These are phyloP conservation scores for Nettapus auritus DNA, from an alignment of 2,113 vertebrate species.

Conservation along the genomic window DNA sequence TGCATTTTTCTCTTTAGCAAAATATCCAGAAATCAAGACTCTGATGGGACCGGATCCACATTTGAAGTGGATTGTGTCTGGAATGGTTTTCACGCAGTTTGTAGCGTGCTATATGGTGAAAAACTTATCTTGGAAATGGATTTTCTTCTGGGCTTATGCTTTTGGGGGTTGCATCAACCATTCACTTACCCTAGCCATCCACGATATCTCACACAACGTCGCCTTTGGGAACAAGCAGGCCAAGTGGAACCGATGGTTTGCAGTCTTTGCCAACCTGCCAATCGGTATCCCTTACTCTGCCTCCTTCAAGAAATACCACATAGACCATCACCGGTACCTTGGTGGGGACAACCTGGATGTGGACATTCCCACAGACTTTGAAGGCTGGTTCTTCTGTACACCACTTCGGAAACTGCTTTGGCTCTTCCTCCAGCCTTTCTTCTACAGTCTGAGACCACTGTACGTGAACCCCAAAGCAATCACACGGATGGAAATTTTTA, in stretches of 20 bases:
- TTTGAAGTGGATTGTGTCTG: slow-evolving; percentile 93
- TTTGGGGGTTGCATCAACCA: slow-evolving; percentile 97
- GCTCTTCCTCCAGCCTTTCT: slow-evolving; percentile 90
- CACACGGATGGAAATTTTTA: slow-evolving; percentile 87
- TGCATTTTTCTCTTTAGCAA: slow-evolving; percentile 79
- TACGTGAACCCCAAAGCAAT: slow-evolving; percentile 91
- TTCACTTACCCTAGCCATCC: slow-evolving; percentile 93
- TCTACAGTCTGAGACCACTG: slow-evolving; percentile 90
- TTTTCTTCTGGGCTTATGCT: slow-evolving; percentile 93
- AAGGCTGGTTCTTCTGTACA: slow-evolving; percentile 96
- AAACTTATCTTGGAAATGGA: slow-evolving; percentile 92
- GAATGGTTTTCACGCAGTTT: slow-evolving; percentile 89
- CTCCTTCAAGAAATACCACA: slow-evolving; percentile 98
- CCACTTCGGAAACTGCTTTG: slow-evolving; percentile 90
- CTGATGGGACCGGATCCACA: slow-evolving; percentile 93
- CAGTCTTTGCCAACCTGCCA: slow-evolving; percentile 94
- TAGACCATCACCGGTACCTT: slow-evolving; percentile 97
- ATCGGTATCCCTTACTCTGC: slow-evolving; percentile 92
- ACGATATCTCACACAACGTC: slow-evolving; percentile 96
- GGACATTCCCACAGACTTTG: slow-evolving; percentile 90
- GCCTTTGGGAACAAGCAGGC: slow-evolving; percentile 90
- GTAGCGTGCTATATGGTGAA: slow-evolving; percentile 88
- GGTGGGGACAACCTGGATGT: slow-evolving; percentile 91
- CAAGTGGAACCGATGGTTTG: slow-evolving; percentile 93
- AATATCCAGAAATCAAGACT: slow-evolving; percentile 94